Evolutionary conservation across 1,140 invertebrate species (phyloP).

Genomic region (Homarus americanus): DNA sequence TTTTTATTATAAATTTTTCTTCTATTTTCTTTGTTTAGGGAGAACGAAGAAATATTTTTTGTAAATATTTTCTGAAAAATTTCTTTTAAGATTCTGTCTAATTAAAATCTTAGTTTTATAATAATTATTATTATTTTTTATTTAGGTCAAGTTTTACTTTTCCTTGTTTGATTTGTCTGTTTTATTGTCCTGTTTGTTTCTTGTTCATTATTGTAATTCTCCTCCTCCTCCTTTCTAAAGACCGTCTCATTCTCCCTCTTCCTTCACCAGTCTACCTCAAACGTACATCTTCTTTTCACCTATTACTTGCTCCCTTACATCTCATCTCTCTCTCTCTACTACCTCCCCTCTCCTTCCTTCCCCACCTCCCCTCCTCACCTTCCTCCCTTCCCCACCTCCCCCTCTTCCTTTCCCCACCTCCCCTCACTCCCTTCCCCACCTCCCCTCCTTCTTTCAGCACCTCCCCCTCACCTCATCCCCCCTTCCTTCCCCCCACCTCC

Average conservation of each 20-base stretch:
- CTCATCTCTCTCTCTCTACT: neutral
- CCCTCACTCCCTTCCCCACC: neutral
- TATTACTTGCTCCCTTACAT: neutral
- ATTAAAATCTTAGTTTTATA: no score
- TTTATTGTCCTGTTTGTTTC: no score
- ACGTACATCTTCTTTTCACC: neutral
- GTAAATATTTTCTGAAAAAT: no score
- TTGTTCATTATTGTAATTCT: no score
- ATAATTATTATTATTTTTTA: no score
- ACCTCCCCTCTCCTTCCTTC: neutral
- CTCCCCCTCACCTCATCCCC: neutral
- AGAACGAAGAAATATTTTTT: no score
- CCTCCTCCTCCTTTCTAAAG: neutral
- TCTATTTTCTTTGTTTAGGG: no score
- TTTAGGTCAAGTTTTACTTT: no score
- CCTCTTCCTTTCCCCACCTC: neutral
- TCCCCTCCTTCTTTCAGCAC: neutral
- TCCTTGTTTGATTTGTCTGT: no score
- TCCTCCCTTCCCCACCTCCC: neutral
- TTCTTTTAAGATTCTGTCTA: no score
- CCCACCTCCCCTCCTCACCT: neutral
- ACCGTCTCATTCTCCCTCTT: neutral
- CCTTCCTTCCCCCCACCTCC: neutral
- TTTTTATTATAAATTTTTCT: no score
- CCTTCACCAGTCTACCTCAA: neutral